phyloP scores from a whole-genome alignment of 64 coral and sea anemone genomes.

The Stichodactyla helianthus region DNA sequence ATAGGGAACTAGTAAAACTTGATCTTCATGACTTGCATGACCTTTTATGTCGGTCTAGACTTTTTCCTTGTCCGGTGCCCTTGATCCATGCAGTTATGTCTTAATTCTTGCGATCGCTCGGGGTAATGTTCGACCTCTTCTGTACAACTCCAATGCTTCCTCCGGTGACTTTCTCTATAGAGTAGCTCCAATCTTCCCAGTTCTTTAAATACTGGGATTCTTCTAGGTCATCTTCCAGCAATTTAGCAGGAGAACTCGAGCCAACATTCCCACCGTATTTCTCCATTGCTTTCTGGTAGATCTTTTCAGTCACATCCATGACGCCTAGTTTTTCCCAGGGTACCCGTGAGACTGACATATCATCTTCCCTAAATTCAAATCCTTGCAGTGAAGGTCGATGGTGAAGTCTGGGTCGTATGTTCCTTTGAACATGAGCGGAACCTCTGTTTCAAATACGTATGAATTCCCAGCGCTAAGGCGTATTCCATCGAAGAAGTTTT shows the following conservation, averaged over 20 bases:
- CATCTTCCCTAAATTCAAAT: constrained; percentile 64
- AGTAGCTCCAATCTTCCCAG: constrained; percentile 60
- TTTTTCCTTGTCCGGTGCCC: too few species aligned
- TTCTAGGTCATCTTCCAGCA: constrained; percentile 38
- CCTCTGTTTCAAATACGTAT: constrained; percentile 77
- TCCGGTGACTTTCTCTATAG: constrained; percentile 52
- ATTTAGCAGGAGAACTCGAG: constrained; percentile 35
- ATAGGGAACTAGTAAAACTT: too few species aligned
- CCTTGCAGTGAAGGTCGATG: constrained; percentile 79
- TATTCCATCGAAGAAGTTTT: constrained; percentile 71
- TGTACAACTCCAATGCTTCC: constrained; percentile 59
- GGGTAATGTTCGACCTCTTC: neutral
- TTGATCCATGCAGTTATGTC: too few species aligned
- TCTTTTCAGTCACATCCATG: constrained; percentile 8
- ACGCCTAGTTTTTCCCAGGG: constrained; percentile 25
- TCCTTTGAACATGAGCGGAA: constrained; percentile 73
- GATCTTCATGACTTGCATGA: too few species aligned
- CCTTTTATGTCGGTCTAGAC: too few species aligned
- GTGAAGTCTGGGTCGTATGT: constrained; percentile 75
- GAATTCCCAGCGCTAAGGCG: constrained; percentile 72
- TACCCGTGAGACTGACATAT: constrained; percentile 49
- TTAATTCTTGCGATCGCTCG: too few species aligned
- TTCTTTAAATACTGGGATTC: constrained; percentile 19
- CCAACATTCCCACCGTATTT: constrained; percentile 46
- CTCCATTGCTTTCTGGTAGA: constrained; percentile 41